These are phyloP conservation scores for Pogonognathellus flavescens DNA, from an alignment of 1,140 invertebrate species.

Conservation along the genomic window DNA sequence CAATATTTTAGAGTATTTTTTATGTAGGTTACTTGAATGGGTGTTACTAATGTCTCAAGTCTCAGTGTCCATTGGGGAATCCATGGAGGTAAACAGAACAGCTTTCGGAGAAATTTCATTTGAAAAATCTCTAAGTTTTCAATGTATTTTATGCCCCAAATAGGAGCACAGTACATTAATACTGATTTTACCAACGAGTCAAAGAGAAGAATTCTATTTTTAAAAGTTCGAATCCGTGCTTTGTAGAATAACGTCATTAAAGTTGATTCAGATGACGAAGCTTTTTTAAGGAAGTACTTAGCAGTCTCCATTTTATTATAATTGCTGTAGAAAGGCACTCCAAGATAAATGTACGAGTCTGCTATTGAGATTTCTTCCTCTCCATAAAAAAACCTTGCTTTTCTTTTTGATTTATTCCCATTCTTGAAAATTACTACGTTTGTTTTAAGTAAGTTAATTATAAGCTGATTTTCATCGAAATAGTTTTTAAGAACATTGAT, in stretches of 20 bases:
- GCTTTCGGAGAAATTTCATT: not conserved
- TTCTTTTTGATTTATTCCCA: not conserved
- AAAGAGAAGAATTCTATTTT: not conserved
- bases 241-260: not conserved
- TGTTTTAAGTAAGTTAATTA: conserved; percentile 52
- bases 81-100: not conserved
- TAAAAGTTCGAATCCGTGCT: not conserved
- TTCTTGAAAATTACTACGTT: conserved; percentile 51
- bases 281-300: not conserved
- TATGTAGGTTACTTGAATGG: not conserved
- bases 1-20: not conserved
- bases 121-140: not conserved
- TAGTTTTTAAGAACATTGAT: conserved; percentile 29
- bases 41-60: not conserved
- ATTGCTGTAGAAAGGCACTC: conserved; percentile 18
- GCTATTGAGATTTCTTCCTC: conserved; percentile 30
- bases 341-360: conserved; percentile 47
- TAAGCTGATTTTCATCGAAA: conserved; percentile 29
- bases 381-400: conserved; percentile 3
- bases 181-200: not conserved
- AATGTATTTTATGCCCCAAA: not conserved
- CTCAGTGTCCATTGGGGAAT: not conserved
- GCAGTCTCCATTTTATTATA: not conserved
- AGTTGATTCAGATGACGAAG: not conserved
- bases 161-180: not conserved